phyloP scores from a whole-genome alignment of 2,888 invertebrate genomes.

The Dioctria linearis region DNA sequence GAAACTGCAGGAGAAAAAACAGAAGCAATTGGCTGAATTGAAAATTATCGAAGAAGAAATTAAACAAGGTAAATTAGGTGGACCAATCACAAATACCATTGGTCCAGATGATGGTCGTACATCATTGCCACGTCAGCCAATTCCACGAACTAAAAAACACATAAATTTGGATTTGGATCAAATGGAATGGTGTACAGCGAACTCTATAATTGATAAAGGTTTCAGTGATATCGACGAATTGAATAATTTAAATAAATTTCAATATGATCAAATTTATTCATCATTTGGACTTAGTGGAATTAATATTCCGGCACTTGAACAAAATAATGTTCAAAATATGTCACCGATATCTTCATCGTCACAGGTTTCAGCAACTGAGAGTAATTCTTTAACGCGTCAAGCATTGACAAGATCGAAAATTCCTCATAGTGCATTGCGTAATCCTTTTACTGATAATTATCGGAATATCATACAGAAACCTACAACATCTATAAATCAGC shows the following conservation, averaged over 20 bases:
- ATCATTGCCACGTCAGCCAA: conserved; percentile 75
- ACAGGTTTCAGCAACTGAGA: conserved; percentile 63
- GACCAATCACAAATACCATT: conserved; percentile 72
- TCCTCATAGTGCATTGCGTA: conserved; percentile 52
- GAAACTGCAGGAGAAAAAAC: conserved; percentile 89
- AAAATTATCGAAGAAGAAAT: conserved; percentile 90
- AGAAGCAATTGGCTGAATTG: conserved; percentile 87
- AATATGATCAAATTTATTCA: conserved; percentile 62
- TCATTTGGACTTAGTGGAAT: conserved; percentile 63
- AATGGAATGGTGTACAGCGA: conserved; percentile 70
- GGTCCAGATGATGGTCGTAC: conserved; percentile 71
- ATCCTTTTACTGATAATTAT: conserved; percentile 56
- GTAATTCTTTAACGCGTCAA: conserved; percentile 64
- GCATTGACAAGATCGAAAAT: conserved; percentile 62
- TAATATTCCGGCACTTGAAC: conserved; percentile 62
- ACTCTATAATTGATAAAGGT: conserved; percentile 65
- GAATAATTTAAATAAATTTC: conserved; percentile 63
- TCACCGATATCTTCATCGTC: conserved; percentile 63
- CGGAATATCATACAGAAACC: conserved; percentile 53
- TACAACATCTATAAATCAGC: conserved; percentile 65
- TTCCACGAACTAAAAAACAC: conserved; percentile 80
- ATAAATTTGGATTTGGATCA: conserved; percentile 74
- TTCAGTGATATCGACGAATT: conserved; percentile 68
- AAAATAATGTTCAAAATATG: conserved; percentile 61
- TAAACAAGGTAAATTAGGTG: conserved; percentile 83